These are phyloP conservation scores for Oncorhynchus clarkii DNA, from an alignment of 2,113 vertebrate genomes.

Conservation along the genomic window DNA sequence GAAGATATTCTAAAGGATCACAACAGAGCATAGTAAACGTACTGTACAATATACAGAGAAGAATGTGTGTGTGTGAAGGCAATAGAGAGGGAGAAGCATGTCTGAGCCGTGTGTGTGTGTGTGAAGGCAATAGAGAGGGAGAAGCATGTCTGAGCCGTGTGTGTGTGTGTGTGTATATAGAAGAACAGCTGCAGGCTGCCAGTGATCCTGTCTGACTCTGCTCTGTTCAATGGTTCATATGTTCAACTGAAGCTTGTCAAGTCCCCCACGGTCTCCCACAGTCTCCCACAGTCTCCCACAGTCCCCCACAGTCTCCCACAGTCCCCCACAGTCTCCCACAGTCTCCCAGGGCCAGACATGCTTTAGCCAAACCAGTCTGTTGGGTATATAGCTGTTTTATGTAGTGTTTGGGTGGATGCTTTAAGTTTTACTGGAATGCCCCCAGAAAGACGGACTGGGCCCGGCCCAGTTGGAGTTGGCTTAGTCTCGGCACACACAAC, in stretches of 20 bases:
- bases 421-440: constrained; percentile 53
- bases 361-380: constrained; percentile 41
- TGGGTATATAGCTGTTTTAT: constrained; percentile 63
- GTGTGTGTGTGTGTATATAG: background rate
- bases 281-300: background rate
- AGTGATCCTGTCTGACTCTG: background rate
- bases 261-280: constrained; percentile 14
- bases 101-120: background rate
- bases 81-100: background rate
- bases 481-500: constrained; percentile 35
- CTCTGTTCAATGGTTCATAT: background rate
- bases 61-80: constrained; percentile 18
- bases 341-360: constrained; percentile 46
- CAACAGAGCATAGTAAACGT: background rate
- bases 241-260: too few species aligned
- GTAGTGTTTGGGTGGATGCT: constrained; percentile 56
- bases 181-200: background rate
- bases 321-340: constrained; percentile 14
- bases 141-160: too few species aligned
- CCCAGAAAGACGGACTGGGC: constrained; percentile 35
- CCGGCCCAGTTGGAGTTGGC: background rate
- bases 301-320: too few species aligned
- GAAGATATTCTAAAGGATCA: background rate
- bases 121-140: too few species aligned
- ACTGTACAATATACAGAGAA: background rate